Conservation (phyloP, 2,113 vertebrate genomes). For the Sciurus niger region DNA sequence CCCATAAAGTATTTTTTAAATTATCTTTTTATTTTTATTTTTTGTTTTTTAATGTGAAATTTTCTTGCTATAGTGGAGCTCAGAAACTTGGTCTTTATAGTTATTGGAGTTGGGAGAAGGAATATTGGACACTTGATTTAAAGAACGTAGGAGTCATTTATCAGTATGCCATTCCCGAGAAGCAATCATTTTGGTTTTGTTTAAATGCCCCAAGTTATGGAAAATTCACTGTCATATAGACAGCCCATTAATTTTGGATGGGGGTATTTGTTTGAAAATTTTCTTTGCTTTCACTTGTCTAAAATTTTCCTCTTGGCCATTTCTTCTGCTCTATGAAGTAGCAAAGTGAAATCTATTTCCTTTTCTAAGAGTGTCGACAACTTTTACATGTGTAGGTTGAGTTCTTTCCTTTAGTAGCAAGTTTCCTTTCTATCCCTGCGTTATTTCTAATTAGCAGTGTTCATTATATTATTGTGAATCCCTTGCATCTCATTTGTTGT, state of each 20-base stretch:
- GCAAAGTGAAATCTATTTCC: background rate
- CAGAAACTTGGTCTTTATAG: background rate
- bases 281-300: background rate
- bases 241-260: background rate
- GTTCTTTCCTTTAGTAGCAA: background rate
- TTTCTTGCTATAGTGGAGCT: background rate
- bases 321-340: background rate
- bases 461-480: background rate
- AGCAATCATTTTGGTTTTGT: background rate
- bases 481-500: background rate
- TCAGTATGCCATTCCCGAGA: background rate
- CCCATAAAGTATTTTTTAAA: background rate
- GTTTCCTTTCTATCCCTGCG: background rate
- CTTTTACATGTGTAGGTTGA: background rate
- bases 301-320: background rate
- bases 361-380: background rate
- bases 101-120: background rate
- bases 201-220: background rate
- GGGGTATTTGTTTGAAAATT: background rate
- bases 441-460: background rate
- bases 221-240: background rate
- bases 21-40: too few relatives aligned
- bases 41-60: slow-evolving; percentile 5
- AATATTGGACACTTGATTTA: background rate
- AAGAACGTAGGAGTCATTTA: background rate